A percentile compares a stretch with the other conserved stretches of the same genome.
Evolutionary conservation across 1,140 invertebrate species (phyloP).

Genomic region (Anastatus disparis): DNA sequence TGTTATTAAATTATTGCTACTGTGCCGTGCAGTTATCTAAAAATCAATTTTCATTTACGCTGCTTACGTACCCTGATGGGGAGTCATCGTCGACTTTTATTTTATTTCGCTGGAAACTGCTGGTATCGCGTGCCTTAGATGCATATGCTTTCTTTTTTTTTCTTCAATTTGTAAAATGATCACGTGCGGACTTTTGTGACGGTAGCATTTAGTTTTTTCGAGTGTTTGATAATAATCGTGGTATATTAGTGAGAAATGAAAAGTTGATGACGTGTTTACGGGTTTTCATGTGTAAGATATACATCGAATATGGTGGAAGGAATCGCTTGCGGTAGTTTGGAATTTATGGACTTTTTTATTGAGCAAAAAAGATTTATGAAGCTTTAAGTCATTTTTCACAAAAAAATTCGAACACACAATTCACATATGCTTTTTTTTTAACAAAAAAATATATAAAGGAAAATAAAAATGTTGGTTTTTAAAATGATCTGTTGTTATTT

Average conservation of each 20-base stretch:
- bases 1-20: background rate
- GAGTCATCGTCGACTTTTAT: background rate
- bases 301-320: background rate
- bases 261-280: conserved; percentile 3
- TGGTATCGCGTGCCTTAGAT: conserved; percentile 1
- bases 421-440: too few species aligned
- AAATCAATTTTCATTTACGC: conserved; percentile 29
- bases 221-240: background rate
- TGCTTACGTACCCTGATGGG: background rate
- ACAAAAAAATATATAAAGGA: too few species aligned
- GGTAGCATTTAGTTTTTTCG: background rate
- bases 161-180: background rate
- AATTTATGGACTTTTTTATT: too few species aligned
- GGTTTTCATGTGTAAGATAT: background rate
- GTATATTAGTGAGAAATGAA: background rate
- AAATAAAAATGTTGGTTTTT: too few species aligned
- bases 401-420: too few species aligned
- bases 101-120: background rate
- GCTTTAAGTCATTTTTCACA: too few species aligned
- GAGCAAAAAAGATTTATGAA: too few species aligned
- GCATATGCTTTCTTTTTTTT: background rate
- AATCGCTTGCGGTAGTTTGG: too few species aligned
- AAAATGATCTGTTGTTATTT: too few species aligned
- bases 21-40: conserved; percentile 7
- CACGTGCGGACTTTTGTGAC: conserved; percentile 6